A percentile compares a stretch with the other conserved stretches of the same genome.
phyloP scores from a whole-genome alignment of 2,888 invertebrate species.

The Tetropium fuscum region DNA sequence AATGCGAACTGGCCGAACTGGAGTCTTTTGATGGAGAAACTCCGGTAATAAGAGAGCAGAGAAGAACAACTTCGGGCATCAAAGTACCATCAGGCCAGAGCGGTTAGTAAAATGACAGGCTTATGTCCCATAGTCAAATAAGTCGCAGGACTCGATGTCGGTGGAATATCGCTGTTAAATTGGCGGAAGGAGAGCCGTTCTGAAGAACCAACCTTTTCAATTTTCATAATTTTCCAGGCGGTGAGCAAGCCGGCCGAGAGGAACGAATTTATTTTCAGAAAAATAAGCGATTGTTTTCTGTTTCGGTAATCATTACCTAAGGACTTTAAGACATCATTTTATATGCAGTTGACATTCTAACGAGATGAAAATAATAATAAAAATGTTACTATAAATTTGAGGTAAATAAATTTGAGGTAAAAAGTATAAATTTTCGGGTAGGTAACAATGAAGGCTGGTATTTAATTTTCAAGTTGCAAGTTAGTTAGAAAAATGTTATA shows the following conservation, averaged over 20 bases:
- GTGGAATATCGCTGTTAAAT: conserved; percentile 63
- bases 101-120: conserved; percentile 59
- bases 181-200: conserved; percentile 57
- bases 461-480: no score
- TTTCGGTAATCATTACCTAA: conserved; percentile 44
- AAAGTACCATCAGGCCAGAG: conserved; percentile 47
- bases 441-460: no score
- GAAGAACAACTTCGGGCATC: conserved; percentile 41
- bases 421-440: no score
- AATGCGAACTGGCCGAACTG: conserved; percentile 18
- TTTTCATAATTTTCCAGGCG: conserved; percentile 64
- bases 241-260: conserved; percentile 54
- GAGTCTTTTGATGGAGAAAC: conserved; percentile 39
- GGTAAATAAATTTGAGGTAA: no score
- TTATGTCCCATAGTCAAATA: conserved; percentile 60
- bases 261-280: conserved; percentile 52
- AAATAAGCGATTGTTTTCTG: conserved; percentile 32
- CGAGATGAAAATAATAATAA: no score
- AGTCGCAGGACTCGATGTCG: conserved; percentile 54
- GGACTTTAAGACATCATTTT: conserved; percentile 51
- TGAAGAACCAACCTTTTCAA: conserved; percentile 57
- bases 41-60: conserved; percentile 42
- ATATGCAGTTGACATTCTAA: no score
- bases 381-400: no score
- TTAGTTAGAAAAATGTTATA: no score